These are phyloP conservation scores for Chloroceryle amazona DNA, from an alignment of 2,797 vertebrate species.

Conservation along the genomic window DNA sequence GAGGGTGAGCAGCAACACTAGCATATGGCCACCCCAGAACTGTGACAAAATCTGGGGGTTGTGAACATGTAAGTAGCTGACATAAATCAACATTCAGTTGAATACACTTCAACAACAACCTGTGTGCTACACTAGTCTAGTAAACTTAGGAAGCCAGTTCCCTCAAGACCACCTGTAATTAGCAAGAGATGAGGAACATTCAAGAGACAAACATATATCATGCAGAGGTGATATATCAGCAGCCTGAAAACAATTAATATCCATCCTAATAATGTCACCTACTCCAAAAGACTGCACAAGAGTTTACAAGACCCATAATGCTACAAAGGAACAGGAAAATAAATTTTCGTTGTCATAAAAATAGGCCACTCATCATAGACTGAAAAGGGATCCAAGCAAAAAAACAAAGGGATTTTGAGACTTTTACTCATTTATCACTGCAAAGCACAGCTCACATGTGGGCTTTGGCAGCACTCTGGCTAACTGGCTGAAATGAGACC, in stretches of 20 bases:
- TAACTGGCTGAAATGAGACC: background rate
- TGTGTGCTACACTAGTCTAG: background rate
- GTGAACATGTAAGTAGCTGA: background rate
- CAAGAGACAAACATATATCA: conserved; percentile 71
- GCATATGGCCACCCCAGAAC: background rate
- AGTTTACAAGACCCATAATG: conserved; percentile 50
- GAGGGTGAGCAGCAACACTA: background rate
- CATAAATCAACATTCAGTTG: background rate
- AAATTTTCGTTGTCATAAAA: conserved; percentile 78
- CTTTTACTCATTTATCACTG: conserved; percentile 64
- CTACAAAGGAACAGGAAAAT: conserved; percentile 64
- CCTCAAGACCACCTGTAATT: conserved; percentile 71
- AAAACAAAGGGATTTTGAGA: conserved; percentile 49
- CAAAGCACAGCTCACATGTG: background rate
- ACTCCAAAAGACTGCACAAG: conserved; percentile 56
- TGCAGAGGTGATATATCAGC: conserved; percentile 53
- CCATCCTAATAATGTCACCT: conserved; percentile 62
- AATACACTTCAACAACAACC: background rate
- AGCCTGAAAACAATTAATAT: conserved; percentile 76
- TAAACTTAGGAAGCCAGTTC: conserved; percentile 22
- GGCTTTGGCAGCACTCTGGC: background rate
- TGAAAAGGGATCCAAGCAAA: background rate
- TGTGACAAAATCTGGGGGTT: background rate
- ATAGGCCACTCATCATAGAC: conserved; percentile 74
- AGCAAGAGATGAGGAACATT: conserved; percentile 44